Conservation (phyloP, 1,140 invertebrate species). For the Macrobrachium rosenbergii region DNA sequence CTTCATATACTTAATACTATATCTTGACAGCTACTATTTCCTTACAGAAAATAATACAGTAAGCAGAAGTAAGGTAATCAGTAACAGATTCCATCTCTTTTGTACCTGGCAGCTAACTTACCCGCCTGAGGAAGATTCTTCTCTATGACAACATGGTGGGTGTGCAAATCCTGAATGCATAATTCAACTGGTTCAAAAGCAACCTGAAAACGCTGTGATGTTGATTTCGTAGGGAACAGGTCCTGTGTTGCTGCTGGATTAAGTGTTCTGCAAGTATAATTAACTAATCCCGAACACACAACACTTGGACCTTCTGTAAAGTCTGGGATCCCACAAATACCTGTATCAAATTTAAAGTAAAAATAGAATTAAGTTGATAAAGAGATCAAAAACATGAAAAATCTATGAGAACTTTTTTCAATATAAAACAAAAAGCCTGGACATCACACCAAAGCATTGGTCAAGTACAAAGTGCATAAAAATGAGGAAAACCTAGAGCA, state of each 20-base stretch:
- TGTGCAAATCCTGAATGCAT: constrained; percentile 14
- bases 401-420: background rate
- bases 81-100: too few species aligned
- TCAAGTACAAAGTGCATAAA: too few species aligned
- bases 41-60: too few species aligned
- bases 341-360: constrained; percentile 16
- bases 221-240: background rate
- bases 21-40: too few species aligned
- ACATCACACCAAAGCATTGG: too few species aligned
- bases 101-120: background rate
- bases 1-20: too few species aligned
- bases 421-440: background rate
- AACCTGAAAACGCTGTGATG: constrained; percentile 24
- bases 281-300: constrained; percentile 36
- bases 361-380: background rate
- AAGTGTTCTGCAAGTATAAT: constrained; percentile 31
- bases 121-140: constrained; percentile 1
- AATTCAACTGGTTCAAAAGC: constrained; percentile 17
- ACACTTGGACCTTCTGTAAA: constrained; percentile 30
- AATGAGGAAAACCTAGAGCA: too few species aligned
- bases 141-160: constrained; percentile 5
- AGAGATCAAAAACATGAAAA: background rate
- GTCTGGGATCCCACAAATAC: constrained; percentile 33
- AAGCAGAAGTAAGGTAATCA: too few species aligned
- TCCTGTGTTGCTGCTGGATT: constrained; percentile 8